phyloP scores from a whole-genome alignment of 2,113 vertebrate species.

The Halichoeres trimaculatus region DNA sequence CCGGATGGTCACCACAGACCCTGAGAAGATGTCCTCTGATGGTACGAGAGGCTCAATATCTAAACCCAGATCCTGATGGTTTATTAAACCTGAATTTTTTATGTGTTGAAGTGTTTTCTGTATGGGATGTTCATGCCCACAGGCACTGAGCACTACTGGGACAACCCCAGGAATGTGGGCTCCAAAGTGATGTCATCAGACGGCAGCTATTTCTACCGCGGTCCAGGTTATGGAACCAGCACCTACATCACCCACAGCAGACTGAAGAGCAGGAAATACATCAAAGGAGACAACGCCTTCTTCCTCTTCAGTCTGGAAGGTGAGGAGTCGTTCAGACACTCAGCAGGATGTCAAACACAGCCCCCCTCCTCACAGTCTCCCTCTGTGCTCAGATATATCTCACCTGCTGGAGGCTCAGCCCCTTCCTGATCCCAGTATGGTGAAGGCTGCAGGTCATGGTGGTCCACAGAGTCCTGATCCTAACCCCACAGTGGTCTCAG shows the following conservation, averaged over 20 bases:
- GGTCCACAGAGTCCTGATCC: not conserved
- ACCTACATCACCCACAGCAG: conserved; percentile 84
- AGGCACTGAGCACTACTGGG: conserved; percentile 82
- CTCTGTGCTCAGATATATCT: conserved; percentile 82
- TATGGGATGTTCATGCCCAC: not conserved
- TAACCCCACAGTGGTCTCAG: conserved; percentile 64
- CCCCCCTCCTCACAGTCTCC: not conserved
- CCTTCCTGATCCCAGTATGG: not conserved
- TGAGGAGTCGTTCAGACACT: conserved; percentile 52
- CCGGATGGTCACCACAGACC: conserved; percentile 89
- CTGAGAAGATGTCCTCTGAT: conserved; percentile 57
- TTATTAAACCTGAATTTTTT: not conserved
- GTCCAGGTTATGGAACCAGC: conserved; percentile 78
- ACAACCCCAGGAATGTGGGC: conserved; percentile 87
- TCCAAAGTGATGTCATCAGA: conserved; percentile 73
- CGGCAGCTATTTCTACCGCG: conserved; percentile 83
- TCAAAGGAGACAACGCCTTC: conserved; percentile 86
- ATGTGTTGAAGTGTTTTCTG: not conserved
- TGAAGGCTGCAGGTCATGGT: conserved; percentile 60
- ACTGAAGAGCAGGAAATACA: conserved; percentile 86
- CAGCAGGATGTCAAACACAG: not conserved
- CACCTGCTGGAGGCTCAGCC: conserved; percentile 75
- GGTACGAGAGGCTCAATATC: no score
- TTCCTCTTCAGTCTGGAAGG: conserved; percentile 89
- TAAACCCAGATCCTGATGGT: no score